Evolutionary conservation across 2,797 vertebrate genomes (phyloP), one percentile per base, ranked within the genome.

Genomic region (Erethizon dorsatum): DNA sequence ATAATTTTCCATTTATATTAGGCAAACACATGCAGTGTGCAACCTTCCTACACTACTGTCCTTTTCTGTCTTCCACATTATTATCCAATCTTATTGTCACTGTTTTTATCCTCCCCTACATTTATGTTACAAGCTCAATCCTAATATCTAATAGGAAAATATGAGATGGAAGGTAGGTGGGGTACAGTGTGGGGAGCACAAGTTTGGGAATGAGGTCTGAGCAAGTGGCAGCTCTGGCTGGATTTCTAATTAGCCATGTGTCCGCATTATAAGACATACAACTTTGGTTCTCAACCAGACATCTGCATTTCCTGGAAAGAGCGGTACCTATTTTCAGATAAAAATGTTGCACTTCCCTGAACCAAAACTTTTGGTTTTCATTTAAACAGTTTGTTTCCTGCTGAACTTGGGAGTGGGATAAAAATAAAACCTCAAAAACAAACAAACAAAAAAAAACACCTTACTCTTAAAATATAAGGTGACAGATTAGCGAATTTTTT

Each of bases 161-260:
- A 6, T 2, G 12, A 15, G 4, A 4, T 37, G 6, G 54, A 47
- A 85, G n/a, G 57, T 6, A 22, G 50, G 26, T 37, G 0, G 15
- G 41, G 31, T 1, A 1, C 14, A 5, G 5, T 1, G 1, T 41
- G 24, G 17, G 11, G 2, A 50, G 6, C 15, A 31, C 0, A 28
- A 12, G 63, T 31, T 50, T 47, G 33, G 37, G 52, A 83, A 57
- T 20, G 24, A 85, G 18, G n/a, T 4, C 12, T 4, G 50, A 56
- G 14, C 20, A 9, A 54, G 18, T 18, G 20, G 24, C 31, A 17
- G 15, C 33, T 63, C 63, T 67, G 54, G 17, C 2, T 12, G 24
- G n/a, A 10, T 80, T 54, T 47, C 82, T 37, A 73, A n/a, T 22
- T 28, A 24, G 31, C n/a, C 47, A 0, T 3, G 6, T 45, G 65